Conservation (phyloP, 2,888 invertebrate genomes). For the Stictocephala bisonia region DNA sequence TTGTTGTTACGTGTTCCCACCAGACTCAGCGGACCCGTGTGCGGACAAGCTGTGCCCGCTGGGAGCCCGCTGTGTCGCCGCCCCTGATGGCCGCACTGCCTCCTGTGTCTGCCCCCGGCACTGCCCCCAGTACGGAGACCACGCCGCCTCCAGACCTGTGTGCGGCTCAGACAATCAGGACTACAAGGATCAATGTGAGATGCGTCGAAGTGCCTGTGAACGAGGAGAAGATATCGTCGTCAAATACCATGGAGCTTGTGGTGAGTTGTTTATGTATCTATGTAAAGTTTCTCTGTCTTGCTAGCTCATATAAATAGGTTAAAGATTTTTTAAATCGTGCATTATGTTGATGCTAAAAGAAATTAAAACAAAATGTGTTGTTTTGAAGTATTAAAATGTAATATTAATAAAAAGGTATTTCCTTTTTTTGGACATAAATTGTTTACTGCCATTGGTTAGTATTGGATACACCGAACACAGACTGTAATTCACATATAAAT, state of each 20-base stretch:
- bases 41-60: constrained; percentile 74
- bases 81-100: constrained; percentile 76
- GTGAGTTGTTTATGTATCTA: no score
- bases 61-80: constrained; percentile 75
- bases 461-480: no score
- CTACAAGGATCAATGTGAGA: constrained; percentile 87
- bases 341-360: no score
- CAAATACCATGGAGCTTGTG: constrained; percentile 88
- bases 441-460: no score
- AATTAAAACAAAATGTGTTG: no score
- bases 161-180: constrained; percentile 88
- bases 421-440: no score
- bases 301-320: no score
- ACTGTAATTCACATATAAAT: no score
- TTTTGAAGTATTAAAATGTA: no score
- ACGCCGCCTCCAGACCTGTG: constrained; percentile 80
- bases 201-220: constrained; percentile 83
- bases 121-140: constrained; percentile 87
- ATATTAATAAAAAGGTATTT: no score
- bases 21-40: constrained; percentile 76
- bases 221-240: constrained; percentile 80
- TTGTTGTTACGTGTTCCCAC: constrained; percentile 68
- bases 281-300: no score
- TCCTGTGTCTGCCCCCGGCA: constrained; percentile 82
- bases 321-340: no score